Conservation (phyloP, 2,797 vertebrate species). For the Falco berigora region DNA sequence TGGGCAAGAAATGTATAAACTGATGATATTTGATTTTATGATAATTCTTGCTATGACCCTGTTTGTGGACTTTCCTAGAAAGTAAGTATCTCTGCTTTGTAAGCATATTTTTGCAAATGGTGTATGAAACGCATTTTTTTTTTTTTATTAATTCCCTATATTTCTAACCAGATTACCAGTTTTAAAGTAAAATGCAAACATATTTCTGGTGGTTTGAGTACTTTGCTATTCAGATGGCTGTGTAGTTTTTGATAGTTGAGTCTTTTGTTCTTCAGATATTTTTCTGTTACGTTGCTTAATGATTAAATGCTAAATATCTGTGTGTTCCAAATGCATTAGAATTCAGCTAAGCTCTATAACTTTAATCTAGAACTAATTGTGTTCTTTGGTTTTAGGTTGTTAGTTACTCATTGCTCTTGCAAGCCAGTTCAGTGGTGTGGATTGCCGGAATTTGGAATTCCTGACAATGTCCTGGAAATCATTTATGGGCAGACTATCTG, state of each 20-base stretch:
- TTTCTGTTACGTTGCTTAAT: background rate
- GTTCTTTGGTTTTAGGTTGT: conserved; percentile 71
- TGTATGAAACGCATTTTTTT: background rate
- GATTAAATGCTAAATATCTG: background rate
- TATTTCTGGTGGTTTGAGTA: background rate
- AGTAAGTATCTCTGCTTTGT: conserved; percentile 73
- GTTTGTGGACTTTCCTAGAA: conserved; percentile 91
- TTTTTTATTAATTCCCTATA: background rate
- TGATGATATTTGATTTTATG: conserved; percentile 94
- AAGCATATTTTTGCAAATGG: background rate
- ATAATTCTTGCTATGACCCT: conserved; percentile 82
- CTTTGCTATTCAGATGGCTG: background rate
- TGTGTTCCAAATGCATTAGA: background rate
- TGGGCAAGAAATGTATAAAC: conserved; percentile 98
- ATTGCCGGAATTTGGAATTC: conserved; percentile 87
- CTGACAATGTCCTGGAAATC: conserved; percentile 90
- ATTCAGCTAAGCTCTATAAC: background rate
- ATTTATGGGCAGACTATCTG: conserved; percentile 97
- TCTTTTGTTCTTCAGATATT: background rate
- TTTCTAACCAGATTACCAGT: background rate
- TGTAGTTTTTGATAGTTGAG: background rate
- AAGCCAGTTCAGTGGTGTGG: conserved; percentile 82
- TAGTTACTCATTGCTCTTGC: conserved; percentile 81
- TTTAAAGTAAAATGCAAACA: background rate
- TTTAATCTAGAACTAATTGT: background rate